Conservation (phyloP, 2,797 vertebrate genomes). For the Anguilla obscura region DNA sequence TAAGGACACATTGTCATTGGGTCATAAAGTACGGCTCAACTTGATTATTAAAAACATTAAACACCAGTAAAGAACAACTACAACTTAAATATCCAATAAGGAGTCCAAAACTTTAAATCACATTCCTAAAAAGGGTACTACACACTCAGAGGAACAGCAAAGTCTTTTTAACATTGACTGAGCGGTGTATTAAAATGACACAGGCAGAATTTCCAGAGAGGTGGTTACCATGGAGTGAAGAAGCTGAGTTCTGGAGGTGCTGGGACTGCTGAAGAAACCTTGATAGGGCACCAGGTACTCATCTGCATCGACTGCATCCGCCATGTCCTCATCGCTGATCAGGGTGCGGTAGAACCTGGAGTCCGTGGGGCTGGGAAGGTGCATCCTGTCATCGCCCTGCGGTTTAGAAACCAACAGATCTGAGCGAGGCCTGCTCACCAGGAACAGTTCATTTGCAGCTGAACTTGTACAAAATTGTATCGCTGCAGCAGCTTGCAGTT, state of each 20-base stretch:
- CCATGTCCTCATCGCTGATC: slow-evolving; percentile 89
- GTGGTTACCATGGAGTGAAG: slow-evolving; percentile 80
- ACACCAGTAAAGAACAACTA: not conserved
- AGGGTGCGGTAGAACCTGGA: slow-evolving; percentile 85
- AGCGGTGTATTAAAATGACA: not conserved
- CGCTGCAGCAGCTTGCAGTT: not conserved
- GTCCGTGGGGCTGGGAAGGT: slow-evolving; percentile 87
- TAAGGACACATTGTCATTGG: not conserved
- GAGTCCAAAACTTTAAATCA: slow-evolving; percentile 40
- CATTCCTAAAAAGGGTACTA: not conserved
- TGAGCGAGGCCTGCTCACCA: not conserved
- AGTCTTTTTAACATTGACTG: not conserved
- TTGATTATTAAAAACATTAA: slow-evolving; percentile 28
- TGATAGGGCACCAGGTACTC: slow-evolving; percentile 92
- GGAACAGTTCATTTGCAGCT: not conserved
- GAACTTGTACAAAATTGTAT: not conserved
- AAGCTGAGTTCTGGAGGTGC: slow-evolving; percentile 86
- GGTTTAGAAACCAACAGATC: slow-evolving; percentile 9
- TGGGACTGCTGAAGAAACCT: slow-evolving; percentile 92
- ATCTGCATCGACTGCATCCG: slow-evolving; percentile 88
- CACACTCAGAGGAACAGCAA: not conserved
- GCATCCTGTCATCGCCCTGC: slow-evolving; percentile 94
- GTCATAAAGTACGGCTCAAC: not conserved
- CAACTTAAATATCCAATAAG: not conserved
- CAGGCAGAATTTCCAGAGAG: not conserved